Base-by-base conservation (phyloP, 2,113 vertebrate genomes). In the Oplegnathus fasciatus region DNA sequence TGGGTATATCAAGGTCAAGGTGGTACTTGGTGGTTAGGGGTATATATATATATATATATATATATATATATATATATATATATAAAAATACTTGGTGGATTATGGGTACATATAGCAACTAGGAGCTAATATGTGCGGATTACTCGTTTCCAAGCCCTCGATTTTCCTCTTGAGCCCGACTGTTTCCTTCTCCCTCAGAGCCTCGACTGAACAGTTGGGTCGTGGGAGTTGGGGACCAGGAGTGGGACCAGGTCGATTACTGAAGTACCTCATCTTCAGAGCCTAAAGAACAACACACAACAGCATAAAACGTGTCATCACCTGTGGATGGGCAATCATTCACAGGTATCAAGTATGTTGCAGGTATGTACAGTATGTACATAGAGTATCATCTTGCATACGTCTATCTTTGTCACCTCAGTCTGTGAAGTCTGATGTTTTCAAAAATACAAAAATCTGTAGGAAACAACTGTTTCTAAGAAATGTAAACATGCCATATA, bases 211-310 rank as follows among this genome's bases (percentile, higher is more conserved):
- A 79, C 94, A 97, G 90, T 97, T 99, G 32, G 98, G 98, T 91
- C 95, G 96, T 66, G 98, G 98, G 18, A 99, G 94, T 76, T 97
- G 96, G 70, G 93, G 95, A 54, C 98, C 98, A 61, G 97, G 97
- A 28, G 98, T 99, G 15, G 98, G 98, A 48, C 91, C 97, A 48
- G 98, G 98, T 22, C 97, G 94, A 80, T 97, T 99, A 93, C 97
- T 97, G 92, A 99, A 99, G 95, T 99, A 99, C 1, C 82, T 95
- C 88, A 96, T 97, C 92, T 97, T 97, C 73, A 99, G 89, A 60
- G 98, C 98, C 98, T 99, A 92, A 1, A 71, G 8, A 81, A 77
- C 24, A 75, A 72, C 13, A 84, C 48, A 82, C 17, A 79, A 46
- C 20, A 68, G 11, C 1, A n/a, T 22, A 52, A 37, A 66, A 62